Conservation (phyloP, 2,797 vertebrate species). For the Ciconia nigra region DNA sequence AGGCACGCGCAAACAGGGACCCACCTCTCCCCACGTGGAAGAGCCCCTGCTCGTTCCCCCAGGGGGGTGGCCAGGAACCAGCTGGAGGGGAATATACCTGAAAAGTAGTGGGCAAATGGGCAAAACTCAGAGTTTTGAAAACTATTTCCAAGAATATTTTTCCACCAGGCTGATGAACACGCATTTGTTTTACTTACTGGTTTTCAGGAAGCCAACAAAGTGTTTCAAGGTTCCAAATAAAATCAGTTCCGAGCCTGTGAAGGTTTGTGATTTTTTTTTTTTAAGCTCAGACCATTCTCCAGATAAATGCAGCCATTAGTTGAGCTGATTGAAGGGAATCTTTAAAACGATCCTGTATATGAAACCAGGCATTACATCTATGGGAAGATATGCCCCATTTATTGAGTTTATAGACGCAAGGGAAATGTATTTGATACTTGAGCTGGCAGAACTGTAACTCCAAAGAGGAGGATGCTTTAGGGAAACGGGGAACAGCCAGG, state of each 20-base stretch:
- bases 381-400: not conserved
- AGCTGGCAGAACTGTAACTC: not conserved
- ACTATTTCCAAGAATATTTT: not conserved
- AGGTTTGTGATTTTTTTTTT: not conserved
- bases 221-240: not conserved
- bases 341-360: not conserved
- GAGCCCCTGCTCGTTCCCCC: not conserved
- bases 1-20: not conserved
- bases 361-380: not conserved
- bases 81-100: not conserved
- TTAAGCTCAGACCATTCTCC: not conserved
- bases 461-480: not conserved
- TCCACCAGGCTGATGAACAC: not conserved
- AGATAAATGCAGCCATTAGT: not conserved
- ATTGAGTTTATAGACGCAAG: not conserved
- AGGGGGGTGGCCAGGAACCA: rapidly evolving
- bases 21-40: rapidly evolving
- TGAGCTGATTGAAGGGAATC: not conserved
- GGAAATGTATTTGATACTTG: not conserved
- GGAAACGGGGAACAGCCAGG: not conserved
- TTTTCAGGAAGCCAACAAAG: not conserved
- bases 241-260: not conserved
- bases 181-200: not conserved
- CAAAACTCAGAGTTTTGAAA: not conserved
- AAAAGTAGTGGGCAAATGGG: not conserved